Percentiles rank a stretch among this genome's conserved stretches.
Conservation (phyloP, 2,113 vertebrate genomes). For the Gavialis gangeticus region DNA sequence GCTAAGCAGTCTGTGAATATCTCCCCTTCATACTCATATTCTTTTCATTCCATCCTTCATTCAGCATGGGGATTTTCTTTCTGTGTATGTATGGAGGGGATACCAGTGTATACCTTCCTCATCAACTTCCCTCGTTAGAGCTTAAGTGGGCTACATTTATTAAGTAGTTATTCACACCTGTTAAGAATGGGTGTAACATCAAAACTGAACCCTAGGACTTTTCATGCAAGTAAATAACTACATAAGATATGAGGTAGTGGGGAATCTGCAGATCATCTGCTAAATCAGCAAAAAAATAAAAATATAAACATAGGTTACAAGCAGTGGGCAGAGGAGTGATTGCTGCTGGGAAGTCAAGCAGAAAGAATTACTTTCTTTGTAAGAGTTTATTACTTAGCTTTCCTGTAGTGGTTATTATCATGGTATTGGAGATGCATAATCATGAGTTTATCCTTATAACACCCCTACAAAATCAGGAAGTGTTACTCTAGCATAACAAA, state of each 20-base stretch:
- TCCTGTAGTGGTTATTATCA: neutral
- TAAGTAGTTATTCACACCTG: neutral
- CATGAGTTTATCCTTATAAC: neutral
- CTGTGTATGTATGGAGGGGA: neutral
- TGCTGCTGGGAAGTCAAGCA: neutral
- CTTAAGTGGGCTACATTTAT: neutral
- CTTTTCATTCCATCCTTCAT: conserved; percentile 40
- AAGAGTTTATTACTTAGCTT: neutral
- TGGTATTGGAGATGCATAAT: neutral
- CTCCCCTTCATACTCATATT: conserved; percentile 19
- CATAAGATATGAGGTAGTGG: neutral
- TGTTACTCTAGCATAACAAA: neutral
- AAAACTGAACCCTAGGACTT: neutral
- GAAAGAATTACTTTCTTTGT: neutral
- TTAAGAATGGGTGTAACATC: neutral
- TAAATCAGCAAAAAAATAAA: neutral
- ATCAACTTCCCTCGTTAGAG: neutral
- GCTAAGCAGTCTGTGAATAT: conserved; percentile 41
- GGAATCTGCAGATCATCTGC: neutral
- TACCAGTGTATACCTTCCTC: neutral
- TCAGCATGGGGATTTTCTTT: conserved; percentile 18
- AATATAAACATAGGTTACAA: neutral
- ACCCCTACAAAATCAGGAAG: neutral
- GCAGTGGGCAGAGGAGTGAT: neutral
- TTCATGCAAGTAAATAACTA: neutral